Evolutionary conservation across 2,113 vertebrate species (phyloP), one percentile per base, ranked within the genome.

Genomic region (Meriones unguiculatus): DNA sequence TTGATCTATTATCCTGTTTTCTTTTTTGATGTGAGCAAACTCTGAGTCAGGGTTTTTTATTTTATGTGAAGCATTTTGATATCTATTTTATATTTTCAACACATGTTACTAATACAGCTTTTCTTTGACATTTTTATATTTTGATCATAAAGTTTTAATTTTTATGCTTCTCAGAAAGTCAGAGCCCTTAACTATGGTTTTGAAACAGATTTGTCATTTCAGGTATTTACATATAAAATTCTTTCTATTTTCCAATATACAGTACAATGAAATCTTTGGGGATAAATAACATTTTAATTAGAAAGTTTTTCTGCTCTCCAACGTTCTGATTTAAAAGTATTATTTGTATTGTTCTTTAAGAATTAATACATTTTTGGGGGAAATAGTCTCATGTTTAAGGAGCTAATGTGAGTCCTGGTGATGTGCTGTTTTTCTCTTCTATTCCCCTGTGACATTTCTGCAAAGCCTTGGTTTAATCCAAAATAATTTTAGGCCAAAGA

Each of bases 221-320:
- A 93, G 22, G 80, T 86, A 20, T 96, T 96, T 90, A 91, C 30
- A 91, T 91, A 94, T 70, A 91, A 88, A 77, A 13, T 67, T 92
- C 35, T 95, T 52, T 93, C 59, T 8, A 5, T 57, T 96, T 92
- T 80, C 22, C 18, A 69, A 90, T 86, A 86, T 87, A 67, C 0
- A 69, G 13, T 72, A 88, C 18, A 92, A 59, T 90, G 32, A 90
- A 93, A 59, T 95, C 46, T 96, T 88, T 96, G 59, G 46, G 41
- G 38, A 96, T n/a, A 87, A 32, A 91, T 94, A 77, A 70, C 57
- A 4, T 96, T 89, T 86, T 96, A 97, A 87, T 94, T 87, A 65
- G 46, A 96, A 96, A 46, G 38, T 82, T 95, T 5, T 93, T 84
- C 18, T 91, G 17, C 10, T 72, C n/a, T 69, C 32, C 69, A 22